Evolutionary conservation across 2,888 invertebrate genomes (phyloP).

Genomic region (Ectemnius continuus): DNA sequence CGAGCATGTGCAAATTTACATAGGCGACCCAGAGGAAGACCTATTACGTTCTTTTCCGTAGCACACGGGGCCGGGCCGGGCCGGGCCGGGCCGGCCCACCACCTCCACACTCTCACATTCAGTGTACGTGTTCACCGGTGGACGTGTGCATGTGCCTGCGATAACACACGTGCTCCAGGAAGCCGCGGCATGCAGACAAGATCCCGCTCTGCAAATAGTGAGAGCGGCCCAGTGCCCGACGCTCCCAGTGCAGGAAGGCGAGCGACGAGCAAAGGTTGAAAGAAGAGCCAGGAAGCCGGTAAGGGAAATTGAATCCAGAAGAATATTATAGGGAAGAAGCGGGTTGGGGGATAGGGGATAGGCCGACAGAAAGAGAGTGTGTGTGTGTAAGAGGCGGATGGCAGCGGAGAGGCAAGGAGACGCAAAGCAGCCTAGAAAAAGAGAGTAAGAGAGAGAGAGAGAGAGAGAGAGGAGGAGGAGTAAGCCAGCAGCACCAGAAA

Average conservation of each 20-base stretch:
- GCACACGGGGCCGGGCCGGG: slow-evolving; percentile 11
- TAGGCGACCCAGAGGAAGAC: slow-evolving; percentile 53
- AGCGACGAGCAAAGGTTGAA: too few species aligned
- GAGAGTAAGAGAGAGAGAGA: background rate
- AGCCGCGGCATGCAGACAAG: slow-evolving; percentile 1
- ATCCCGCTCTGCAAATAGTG: background rate
- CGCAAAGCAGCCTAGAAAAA: background rate
- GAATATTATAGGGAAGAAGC: background rate
- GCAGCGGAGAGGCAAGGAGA: slow-evolving; percentile 4
- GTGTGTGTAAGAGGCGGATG: too few species aligned
- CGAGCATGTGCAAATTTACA: slow-evolving; percentile 64
- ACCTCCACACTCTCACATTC: background rate
- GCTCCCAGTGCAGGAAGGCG: too few species aligned
- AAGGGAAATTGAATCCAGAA: slow-evolving; percentile 9
- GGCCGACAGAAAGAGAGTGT: background rate
- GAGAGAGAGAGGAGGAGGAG: background rate
- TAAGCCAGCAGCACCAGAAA: background rate
- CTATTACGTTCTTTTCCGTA: slow-evolving; percentile 59
- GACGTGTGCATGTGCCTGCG: background rate
- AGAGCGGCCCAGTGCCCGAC: too few species aligned
- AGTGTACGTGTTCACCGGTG: background rate
- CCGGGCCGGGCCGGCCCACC: background rate
- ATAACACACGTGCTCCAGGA: background rate
- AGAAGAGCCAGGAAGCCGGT: slow-evolving; percentile 4
- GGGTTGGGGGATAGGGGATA: background rate